Conservation (phyloP, 1,140 invertebrate species). For the Lordiphosa clarofinis region DNA sequence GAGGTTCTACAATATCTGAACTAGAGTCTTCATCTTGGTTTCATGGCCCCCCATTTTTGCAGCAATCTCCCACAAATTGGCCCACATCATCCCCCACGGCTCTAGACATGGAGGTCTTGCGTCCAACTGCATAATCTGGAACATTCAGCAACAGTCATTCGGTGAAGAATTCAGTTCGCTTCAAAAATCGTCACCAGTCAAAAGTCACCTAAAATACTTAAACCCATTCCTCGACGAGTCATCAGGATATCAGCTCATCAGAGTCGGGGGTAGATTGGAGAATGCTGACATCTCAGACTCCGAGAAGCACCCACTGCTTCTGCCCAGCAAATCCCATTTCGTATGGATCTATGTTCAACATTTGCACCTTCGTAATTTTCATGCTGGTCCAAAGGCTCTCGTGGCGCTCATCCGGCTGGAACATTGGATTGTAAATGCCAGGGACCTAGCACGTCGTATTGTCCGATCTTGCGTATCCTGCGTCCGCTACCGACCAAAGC, state of each 20-base stretch:
- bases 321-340: neutral
- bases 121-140: too few species aligned
- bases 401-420: neutral
- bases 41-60: conserved; percentile 2
- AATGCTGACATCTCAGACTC: neutral
- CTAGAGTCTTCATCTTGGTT: conserved; percentile 6
- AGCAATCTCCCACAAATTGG: conserved; percentile 21
- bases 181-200: too few species aligned
- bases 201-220: neutral
- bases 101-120: neutral
- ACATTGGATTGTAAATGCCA: neutral
- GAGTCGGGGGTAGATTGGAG: neutral
- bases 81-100: neutral
- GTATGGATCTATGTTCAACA: neutral
- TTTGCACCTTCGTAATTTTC: neutral
- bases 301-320: neutral
- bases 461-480: too few species aligned
- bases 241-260: neutral
- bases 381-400: neutral
- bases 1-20: conserved; percentile 1
- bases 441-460: neutral
- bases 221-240: too few species aligned
- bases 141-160: too few species aligned
- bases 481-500: too few species aligned
- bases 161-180: neutral